These are phyloP conservation scores for Paguma larvata DNA, from an alignment of 2,797 vertebrate genomes.

Conservation along the genomic window DNA sequence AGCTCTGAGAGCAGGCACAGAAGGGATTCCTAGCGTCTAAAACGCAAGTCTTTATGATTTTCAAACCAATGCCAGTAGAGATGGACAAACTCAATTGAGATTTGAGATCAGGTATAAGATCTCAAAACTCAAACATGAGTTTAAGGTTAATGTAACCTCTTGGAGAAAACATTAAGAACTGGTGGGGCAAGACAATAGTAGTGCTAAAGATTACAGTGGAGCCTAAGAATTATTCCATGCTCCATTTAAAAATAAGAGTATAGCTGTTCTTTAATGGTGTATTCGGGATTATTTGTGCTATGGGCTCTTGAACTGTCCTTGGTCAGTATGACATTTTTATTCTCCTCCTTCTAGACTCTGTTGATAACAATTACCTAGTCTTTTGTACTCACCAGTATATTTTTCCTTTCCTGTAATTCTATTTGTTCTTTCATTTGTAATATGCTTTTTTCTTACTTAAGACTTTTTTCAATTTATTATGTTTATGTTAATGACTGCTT, in stretches of 20 bases:
- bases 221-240: background rate
- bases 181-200: background rate
- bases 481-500: background rate
- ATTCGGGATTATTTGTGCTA: background rate
- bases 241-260: background rate
- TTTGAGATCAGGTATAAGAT: background rate
- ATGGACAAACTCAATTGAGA: background rate
- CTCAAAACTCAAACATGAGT: background rate
- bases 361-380: background rate
- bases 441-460: conserved; percentile 5
- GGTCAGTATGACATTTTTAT: background rate
- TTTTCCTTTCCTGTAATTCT: background rate
- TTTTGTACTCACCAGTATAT: background rate
- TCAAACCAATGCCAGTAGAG: background rate
- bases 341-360: background rate
- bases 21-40: conserved; percentile 7
- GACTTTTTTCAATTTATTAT: background rate
- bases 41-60: conserved; percentile 28
- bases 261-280: background rate
- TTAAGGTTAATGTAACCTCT: background rate
- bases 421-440: conserved; percentile 28
- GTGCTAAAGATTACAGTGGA: background rate
- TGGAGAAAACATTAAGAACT: conserved; percentile 31
- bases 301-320: background rate
- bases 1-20: background rate